phyloP scores from a whole-genome alignment of 2,888 invertebrate species.

The Synergus umbraculus region DNA sequence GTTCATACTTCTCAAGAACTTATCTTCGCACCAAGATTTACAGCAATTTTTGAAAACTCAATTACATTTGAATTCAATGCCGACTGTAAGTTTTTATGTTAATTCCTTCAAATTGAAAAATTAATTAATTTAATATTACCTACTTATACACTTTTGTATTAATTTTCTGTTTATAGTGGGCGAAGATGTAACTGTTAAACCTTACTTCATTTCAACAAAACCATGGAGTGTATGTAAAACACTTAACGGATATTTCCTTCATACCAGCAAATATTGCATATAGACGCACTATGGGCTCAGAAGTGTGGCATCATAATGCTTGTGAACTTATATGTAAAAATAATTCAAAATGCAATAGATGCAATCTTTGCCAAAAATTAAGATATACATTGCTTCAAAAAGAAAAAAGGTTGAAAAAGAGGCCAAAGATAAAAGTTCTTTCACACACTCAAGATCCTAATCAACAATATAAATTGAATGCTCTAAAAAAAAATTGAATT shows the following conservation, averaged over 20 bases:
- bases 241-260: not conserved
- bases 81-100: not conserved
- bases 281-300: not conserved
- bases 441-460: not conserved
- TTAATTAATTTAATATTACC: not conserved
- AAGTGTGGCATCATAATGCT: not conserved
- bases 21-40: not conserved
- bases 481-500: not conserved
- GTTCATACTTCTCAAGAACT: too few relatives aligned
- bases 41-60: not conserved
- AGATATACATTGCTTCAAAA: not conserved
- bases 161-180: not conserved
- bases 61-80: not conserved
- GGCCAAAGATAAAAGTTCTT: not conserved
- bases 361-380: not conserved
- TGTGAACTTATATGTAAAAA: not conserved
- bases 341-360: not conserved
- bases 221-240: not conserved
- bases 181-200: not conserved
- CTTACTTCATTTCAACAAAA: not conserved
- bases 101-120: not conserved
- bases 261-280: not conserved
- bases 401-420: not conserved
- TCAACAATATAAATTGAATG: not conserved
- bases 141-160: not conserved